A percentile compares a stretch with the other conserved stretches of the same genome.
These are phyloP conservation scores for Agonum fuliginosum DNA, from an alignment of 2,888 invertebrate genomes.

Conservation along the genomic window DNA sequence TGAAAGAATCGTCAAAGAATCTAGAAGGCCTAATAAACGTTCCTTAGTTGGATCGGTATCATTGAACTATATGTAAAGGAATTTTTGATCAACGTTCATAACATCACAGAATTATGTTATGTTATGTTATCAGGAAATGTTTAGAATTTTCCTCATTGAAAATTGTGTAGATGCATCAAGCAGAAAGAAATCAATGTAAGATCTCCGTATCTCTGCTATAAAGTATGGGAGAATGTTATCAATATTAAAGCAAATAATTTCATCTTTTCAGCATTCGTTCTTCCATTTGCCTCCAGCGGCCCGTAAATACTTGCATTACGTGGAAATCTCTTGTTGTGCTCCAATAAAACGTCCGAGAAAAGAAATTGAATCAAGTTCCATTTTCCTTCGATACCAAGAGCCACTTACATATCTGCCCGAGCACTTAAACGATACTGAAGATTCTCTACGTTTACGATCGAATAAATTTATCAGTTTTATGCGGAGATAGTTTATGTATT, in stretches of 20 bases:
- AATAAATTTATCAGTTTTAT: slow-evolving; percentile 40
- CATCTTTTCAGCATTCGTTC: slow-evolving; percentile 4
- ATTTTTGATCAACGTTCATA: no score
- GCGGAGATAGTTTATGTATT: slow-evolving; percentile 37
- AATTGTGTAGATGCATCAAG: no score
- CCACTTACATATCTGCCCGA: neutral
- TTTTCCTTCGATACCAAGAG: slow-evolving; percentile 8
- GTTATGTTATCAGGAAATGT: no score
- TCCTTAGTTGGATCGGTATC: no score
- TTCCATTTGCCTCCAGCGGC: slow-evolving; percentile 22
- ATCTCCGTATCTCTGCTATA: no score
- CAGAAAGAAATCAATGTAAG: no score
- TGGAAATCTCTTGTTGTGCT: slow-evolving; percentile 37
- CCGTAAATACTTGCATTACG: slow-evolving; percentile 10
- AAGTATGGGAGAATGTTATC: slow-evolving; percentile 17
- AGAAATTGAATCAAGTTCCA: slow-evolving; percentile 35
- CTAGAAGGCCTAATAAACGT: no score
- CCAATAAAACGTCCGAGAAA: slow-evolving; percentile 25
- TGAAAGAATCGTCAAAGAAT: no score
- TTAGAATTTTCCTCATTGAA: no score
- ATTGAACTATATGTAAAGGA: no score
- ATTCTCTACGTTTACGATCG: slow-evolving; percentile 5
- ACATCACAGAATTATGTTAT: no score
- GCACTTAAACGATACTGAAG: neutral
- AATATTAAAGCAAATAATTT: slow-evolving; percentile 37